Evolutionary conservation across 2,797 vertebrate species (phyloP), one percentile per base, ranked within the genome.

Genomic region (Enteromius afrohamiltoni): DNA sequence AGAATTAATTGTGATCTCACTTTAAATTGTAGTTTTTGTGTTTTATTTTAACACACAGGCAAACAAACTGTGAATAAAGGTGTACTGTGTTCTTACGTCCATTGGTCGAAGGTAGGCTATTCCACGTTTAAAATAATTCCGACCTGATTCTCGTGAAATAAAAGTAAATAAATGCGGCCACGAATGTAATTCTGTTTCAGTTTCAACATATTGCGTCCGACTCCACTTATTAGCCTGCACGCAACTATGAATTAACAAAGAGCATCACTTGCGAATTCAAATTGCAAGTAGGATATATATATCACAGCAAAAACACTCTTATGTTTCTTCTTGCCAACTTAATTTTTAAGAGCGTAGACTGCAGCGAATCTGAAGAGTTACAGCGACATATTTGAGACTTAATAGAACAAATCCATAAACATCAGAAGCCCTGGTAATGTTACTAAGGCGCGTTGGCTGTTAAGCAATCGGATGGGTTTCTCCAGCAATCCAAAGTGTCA

Each of bases 371-470:
- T 13, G 19, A 40, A 47, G 16, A 14, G 37, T 31, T 70, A 58
- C 3, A 45, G 19, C 29, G 37, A 47, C 40, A 62, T 31, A 4
- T 60, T n/a, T 73, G 26, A 34, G 42, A 62, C 19, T 47, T 34
- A 60, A 71, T 34, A 76, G 47, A 76, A 75, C 73, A 83, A 83
- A 42, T 45, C 62, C 49, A 68, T 47, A 58, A 76, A 58, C 73
- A 55, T 29, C 49, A 77, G 74, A 77, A 77, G 62, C 23, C 64
- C 40, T 7, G 31, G 45, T 74, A 31, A 60, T 67, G 45, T 37
- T 55, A 40, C 29, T 42, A 65, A 55, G 1, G 73, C 71, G 62
- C 37, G 73, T 8, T 68, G 62, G 34, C 49, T 29, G 34, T 76
- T 42, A 49, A 21, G 17, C 80, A 42, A 8, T 60, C 47, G 10